A percentile compares a stretch with the other conserved stretches of the same genome.
phyloP scores from a whole-genome alignment of 2,797 vertebrate genomes.

The Labroides dimidiatus region DNA sequence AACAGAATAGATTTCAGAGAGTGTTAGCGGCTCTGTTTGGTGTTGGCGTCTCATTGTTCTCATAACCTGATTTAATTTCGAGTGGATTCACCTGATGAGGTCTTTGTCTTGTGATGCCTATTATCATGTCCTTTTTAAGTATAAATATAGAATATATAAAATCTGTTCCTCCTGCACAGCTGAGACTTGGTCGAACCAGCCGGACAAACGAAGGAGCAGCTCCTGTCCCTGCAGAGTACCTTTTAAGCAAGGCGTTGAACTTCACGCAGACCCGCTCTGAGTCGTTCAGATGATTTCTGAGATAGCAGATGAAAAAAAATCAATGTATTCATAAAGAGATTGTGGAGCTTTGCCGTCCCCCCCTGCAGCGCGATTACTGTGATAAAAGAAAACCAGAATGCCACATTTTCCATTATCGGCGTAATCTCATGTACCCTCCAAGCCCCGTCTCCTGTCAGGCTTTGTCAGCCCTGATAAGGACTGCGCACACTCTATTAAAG shows the following conservation, averaged over 20 bases:
- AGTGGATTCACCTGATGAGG: neutral
- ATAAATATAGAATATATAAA: too few relatives aligned
- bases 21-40: slow-evolving; percentile 13
- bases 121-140: too few relatives aligned
- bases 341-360: neutral
- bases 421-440: slow-evolving; percentile 11
- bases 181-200: neutral
- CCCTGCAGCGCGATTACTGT: slow-evolving; percentile 20
- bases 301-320: neutral
- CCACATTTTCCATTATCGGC: slow-evolving; percentile 22
- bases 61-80: slow-evolving; percentile 15
- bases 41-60: neutral
- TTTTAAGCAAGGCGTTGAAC: slow-evolving; percentile 21
- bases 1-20: slow-evolving; percentile 6
- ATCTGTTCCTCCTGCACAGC: too few relatives aligned
- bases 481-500: neutral
- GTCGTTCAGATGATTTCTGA: neutral
- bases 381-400: slow-evolving; percentile 26
- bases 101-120: neutral
- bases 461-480: slow-evolving; percentile 20
- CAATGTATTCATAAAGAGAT: neutral
- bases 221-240: neutral
- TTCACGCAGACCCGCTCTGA: neutral
- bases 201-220: slow-evolving; percentile 11
- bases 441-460: neutral